Percentiles rank a stretch among this genome's conserved stretches.
Conservation (phyloP, 2,113 vertebrate species). For the Zosterops hypoxanthus region DNA sequence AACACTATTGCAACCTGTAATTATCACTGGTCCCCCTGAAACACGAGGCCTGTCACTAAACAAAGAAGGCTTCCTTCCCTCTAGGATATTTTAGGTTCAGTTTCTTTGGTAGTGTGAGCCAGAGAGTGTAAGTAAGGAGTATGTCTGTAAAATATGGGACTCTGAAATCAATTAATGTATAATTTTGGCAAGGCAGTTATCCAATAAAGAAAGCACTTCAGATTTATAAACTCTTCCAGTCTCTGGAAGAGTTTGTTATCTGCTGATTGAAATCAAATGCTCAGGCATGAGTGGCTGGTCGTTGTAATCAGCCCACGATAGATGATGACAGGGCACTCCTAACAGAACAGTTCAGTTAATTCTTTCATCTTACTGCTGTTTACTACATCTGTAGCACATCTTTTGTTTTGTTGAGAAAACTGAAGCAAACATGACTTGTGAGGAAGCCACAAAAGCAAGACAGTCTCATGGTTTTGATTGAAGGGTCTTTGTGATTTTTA, state of each 20-base stretch:
- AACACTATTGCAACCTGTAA: neutral
- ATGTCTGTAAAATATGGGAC: neutral
- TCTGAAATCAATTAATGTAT: neutral
- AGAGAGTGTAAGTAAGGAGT: neutral
- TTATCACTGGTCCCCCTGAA: neutral
- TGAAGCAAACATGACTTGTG: neutral
- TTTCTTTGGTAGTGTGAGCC: neutral
- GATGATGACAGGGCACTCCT: neutral
- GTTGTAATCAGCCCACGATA: neutral
- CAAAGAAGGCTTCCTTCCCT: neutral
- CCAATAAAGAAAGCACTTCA: neutral
- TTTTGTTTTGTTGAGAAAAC: neutral
- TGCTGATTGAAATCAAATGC: conserved; percentile 42
- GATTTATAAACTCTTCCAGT: neutral
- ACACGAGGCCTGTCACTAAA: neutral
- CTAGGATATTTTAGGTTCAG: neutral
- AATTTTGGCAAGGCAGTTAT: neutral
- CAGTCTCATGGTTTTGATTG: neutral
- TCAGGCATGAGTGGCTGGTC: neutral
- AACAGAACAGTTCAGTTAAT: neutral
- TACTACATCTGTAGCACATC: neutral
- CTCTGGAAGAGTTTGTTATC: neutral
- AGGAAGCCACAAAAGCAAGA: neutral
- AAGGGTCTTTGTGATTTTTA: neutral
- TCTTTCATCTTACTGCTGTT: conserved; percentile 18